phyloP scores from a whole-genome alignment of 1,140 invertebrate species.

The Palaemon carinicauda region DNA sequence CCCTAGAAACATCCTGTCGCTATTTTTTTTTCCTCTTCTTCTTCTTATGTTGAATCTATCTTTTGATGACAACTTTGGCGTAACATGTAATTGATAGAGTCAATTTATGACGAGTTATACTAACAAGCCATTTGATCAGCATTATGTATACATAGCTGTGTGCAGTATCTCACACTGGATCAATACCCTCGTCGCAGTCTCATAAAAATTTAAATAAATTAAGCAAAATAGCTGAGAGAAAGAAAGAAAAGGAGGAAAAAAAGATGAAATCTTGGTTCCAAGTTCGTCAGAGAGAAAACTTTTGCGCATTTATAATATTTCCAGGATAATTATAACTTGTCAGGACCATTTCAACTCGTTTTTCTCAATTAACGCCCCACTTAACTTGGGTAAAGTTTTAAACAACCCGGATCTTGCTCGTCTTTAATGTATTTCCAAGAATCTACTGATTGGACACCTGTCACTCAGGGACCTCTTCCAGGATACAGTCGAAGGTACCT shows the following conservation, averaged over 20 bases:
- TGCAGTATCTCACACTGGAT: too few relatives aligned
- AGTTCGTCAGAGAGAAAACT: slow-evolving; percentile 13
- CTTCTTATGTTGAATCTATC: too few relatives aligned
- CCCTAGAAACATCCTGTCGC: too few relatives aligned
- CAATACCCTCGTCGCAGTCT: too few relatives aligned
- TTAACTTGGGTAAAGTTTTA: slow-evolving; percentile 48
- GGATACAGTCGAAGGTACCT: neutral
- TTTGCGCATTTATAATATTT: slow-evolving; percentile 52
- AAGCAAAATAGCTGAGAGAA: neutral
- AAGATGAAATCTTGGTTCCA: neutral
- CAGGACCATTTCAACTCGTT: slow-evolving; percentile 45
- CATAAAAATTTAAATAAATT: neutral
- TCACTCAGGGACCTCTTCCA: neutral
- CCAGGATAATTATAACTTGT: slow-evolving; percentile 52
- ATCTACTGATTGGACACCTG: neutral
- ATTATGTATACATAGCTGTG: too few relatives aligned
- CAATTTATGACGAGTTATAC: too few relatives aligned
- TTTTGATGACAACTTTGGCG: too few relatives aligned
- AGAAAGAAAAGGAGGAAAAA: neutral
- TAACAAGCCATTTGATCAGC: too few relatives aligned
- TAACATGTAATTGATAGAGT: too few relatives aligned
- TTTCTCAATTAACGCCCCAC: slow-evolving; percentile 49
- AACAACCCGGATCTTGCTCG: slow-evolving; percentile 29
- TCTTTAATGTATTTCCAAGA: slow-evolving; percentile 23
- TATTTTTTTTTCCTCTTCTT: too few relatives aligned